Conservation (phyloP, 2,888 invertebrate genomes). For the Oxyscelio sp. region DNA sequence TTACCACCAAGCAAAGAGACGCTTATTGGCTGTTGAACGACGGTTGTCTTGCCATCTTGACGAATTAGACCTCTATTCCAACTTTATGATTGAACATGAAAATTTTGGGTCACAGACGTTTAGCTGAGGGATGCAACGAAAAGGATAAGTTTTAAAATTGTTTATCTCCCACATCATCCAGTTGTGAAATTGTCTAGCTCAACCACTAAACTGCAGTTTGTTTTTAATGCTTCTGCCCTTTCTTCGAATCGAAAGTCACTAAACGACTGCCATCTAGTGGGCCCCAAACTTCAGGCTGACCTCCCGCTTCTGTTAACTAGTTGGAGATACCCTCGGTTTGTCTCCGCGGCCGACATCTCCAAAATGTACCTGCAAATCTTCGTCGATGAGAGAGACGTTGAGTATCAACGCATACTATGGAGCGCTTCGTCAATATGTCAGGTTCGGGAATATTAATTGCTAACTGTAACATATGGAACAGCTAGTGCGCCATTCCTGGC, state of each 20-base stretch:
- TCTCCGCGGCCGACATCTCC: conserved; percentile 76
- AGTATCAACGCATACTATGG: conserved; percentile 80
- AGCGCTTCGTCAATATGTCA: conserved; percentile 9
- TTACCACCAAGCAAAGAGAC: no score
- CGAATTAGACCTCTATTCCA: no score
- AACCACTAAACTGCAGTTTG: conserved; percentile 73
- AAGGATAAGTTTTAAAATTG: no score
- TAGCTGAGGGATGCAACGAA: no score
- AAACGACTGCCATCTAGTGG: conserved; percentile 76
- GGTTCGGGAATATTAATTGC: conserved; percentile 31
- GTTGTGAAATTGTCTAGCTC: conserved; percentile 71
- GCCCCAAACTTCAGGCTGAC: conserved; percentile 69
- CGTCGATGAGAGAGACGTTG: conserved; percentile 53
- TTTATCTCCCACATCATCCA: conserved; percentile 78
- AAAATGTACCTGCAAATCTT: conserved; percentile 80
- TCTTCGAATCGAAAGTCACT: conserved; percentile 67
- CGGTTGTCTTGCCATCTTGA: no score
- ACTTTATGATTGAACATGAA: no score
- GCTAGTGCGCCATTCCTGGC: conserved; percentile 46
- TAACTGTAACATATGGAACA: conserved; percentile 44
- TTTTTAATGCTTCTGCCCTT: conserved; percentile 75
- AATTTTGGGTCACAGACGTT: no score
- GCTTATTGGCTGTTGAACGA: no score
- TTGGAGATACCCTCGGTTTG: conserved; percentile 48
- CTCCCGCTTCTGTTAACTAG: conserved; percentile 28